These are phyloP conservation scores for Petaurus breviceps DNA, from an alignment of 2,113 vertebrate genomes.

Conservation along the genomic window DNA sequence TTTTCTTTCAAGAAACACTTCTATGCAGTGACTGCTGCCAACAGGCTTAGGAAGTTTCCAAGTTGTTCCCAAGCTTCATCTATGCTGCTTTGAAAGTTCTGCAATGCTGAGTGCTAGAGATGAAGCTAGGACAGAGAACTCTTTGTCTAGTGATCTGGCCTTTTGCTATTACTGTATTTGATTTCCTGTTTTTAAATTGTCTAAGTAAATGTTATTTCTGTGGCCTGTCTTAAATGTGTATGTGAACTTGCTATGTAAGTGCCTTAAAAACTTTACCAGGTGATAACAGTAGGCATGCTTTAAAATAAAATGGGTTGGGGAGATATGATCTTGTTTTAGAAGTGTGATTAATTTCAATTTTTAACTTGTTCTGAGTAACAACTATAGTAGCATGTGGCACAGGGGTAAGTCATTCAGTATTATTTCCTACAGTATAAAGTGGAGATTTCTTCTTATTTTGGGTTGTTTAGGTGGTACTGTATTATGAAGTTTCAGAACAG, in stretches of 20 bases:
- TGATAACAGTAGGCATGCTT: conserved; percentile 7
- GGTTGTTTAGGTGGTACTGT: not conserved
- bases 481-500: not conserved
- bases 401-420: not conserved
- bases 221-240: conserved; percentile 19
- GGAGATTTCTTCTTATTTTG: conserved; percentile 11
- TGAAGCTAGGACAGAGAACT: conserved; percentile 43
- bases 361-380: conserved; percentile 19
- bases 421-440: conserved; percentile 6
- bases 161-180: not conserved
- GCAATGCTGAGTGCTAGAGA: not conserved
- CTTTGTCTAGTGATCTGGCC: not conserved
- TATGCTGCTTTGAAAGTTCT: conserved; percentile 49
- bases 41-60: conserved; percentile 90
- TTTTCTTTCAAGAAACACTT: conserved; percentile 89
- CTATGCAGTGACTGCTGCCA: conserved; percentile 90
- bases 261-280: not conserved
- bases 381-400: not conserved
- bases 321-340: not conserved
- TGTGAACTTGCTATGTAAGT: conserved; percentile 15
- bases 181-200: conserved; percentile 36
- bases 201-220: conserved; percentile 8
- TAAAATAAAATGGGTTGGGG: conserved; percentile 4
- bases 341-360: not conserved
- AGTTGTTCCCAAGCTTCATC: conserved; percentile 72